Percentiles rank a stretch among this genome's conserved stretches.
These are phyloP conservation scores for Trigoniulus corallinus DNA, from an alignment of 1,140 invertebrate genomes.

Conservation along the genomic window DNA sequence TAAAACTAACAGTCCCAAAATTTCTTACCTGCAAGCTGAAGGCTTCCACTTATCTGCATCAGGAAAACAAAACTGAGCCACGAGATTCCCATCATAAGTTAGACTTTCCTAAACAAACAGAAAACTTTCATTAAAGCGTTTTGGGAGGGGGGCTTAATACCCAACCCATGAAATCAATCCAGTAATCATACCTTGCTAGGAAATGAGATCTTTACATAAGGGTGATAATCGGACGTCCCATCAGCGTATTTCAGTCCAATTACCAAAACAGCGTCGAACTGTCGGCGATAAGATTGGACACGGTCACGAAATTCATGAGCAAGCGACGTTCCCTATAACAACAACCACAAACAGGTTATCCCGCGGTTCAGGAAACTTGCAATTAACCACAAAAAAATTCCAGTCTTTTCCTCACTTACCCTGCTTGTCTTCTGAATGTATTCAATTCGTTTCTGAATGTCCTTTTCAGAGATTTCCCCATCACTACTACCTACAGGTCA, in stretches of 20 bases:
- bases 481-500: conserved; percentile 15
- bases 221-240: conserved; percentile 14
- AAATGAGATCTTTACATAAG: conserved; percentile 23
- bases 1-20: not conserved
- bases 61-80: conserved; percentile 40
- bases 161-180: too few species aligned
- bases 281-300: conserved; percentile 18
- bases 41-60: conserved; percentile 35
- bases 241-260: conserved; percentile 16
- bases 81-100: conserved; percentile 20
- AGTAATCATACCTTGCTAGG: conserved; percentile 21
- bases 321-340: conserved; percentile 3
- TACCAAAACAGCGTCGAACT: conserved; percentile 25
- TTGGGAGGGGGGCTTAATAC: too few species aligned
- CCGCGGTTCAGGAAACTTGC: not conserved
- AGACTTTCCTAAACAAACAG: conserved; percentile 13
- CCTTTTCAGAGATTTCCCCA: conserved; percentile 17
- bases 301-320: conserved; percentile 13
- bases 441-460: conserved; percentile 18
- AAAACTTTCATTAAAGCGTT: conserved; percentile 4
- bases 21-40: conserved; percentile 13
- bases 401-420: conserved; percentile 17
- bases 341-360: not conserved
- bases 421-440: conserved; percentile 18
- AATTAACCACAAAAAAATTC: not conserved